Conservation (phyloP, 2,888 invertebrate genomes). For the Andrena haemorrhoa region DNA sequence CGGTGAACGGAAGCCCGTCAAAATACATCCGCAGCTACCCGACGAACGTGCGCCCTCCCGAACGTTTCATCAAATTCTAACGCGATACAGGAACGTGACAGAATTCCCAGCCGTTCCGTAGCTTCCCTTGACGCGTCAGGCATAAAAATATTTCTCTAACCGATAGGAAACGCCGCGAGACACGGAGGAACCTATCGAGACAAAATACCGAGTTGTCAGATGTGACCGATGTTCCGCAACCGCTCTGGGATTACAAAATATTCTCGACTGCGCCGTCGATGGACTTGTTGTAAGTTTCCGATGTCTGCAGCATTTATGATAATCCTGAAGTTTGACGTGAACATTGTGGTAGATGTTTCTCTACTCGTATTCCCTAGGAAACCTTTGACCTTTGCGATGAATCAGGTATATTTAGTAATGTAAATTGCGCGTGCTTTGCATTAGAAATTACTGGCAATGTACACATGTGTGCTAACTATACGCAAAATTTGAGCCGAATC, state of each 20-base stretch:
- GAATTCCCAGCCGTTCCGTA: constrained; percentile 59
- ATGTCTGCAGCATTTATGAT: neutral
- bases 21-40: constrained; percentile 57
- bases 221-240: constrained; percentile 24
- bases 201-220: constrained; percentile 35
- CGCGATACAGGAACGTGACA: constrained; percentile 70
- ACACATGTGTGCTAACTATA: too few relatives aligned
- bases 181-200: constrained; percentile 23
- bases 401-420: too few relatives aligned
- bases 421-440: too few relatives aligned
- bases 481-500: too few relatives aligned
- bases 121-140: constrained; percentile 33
- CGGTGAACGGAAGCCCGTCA: constrained; percentile 61
- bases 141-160: constrained; percentile 68
- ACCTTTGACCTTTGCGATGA: too few relatives aligned
- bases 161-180: constrained; percentile 11
- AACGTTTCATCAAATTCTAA: constrained; percentile 71
- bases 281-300: neutral
- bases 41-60: constrained; percentile 38
- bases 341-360: too few relatives aligned
- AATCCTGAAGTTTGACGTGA: neutral
- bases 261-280: neutral
- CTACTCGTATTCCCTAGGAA: too few relatives aligned
- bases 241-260: neutral
- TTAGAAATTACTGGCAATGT: too few relatives aligned